Evolutionary conservation across 1,140 invertebrate species (phyloP), one percentile per base, ranked within the genome.

Genomic region (Philaenus spumarius): DNA sequence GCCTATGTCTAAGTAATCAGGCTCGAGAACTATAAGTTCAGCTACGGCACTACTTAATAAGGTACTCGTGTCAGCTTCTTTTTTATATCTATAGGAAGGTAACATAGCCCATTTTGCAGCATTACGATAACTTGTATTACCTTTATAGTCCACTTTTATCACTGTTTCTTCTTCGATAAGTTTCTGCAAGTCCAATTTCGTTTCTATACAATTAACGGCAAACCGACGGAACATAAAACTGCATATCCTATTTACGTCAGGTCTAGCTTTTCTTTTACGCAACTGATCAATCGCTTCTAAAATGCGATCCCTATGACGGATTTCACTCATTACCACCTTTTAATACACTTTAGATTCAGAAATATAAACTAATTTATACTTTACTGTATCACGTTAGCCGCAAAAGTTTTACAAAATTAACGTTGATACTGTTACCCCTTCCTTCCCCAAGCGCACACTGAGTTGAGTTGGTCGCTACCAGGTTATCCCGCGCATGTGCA

Each of bases 91-190:
- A 61, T 78, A 78, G 20, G 76, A 70, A 55, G 77, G 75, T 6
- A 77, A 66, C 23, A 75, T 71, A 24, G 78, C 78, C 78, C 82
- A 86, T 72, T 85, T 85, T n/a, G 81, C 81, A 7, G 87, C 87
- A 74, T 90, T 90, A 62, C 89, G 76, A 66, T 91, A 92, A 72
- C 86, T 89, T 45, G 83, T 86, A 72, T 82, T 87, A 62, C 89
- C 87, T 73, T 93, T 92, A 72, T 91, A 92, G 66, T 90, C 87
- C 4, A 92, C 89, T 78, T 88, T 88, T 54, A 89, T 81, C 12
- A 93, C 85, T 60, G 83, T 81, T 69, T 85, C 84, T 40, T 80
- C 80, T 65, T 88, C 85, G 2, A 91, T 82, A 62, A 90, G 79
- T 69, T 80, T 78, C 69, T 88, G 83, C 1, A 93, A 72, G 71